Conservation (phyloP, 2,797 vertebrate genomes). For the Cossypha polioptera region DNA sequence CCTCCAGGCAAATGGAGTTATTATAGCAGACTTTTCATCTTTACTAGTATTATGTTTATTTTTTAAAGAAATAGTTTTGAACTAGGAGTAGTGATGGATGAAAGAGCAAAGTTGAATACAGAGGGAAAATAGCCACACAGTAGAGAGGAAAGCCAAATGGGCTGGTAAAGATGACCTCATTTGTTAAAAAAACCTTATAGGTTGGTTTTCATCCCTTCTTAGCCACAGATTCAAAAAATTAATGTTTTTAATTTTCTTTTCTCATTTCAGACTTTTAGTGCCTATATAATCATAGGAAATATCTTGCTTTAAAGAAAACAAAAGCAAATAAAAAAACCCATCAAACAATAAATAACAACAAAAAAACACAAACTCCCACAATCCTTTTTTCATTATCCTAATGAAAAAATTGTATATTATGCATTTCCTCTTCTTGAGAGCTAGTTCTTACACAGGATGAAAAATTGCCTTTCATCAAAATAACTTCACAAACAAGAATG, state of each 20-base stretch:
- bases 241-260: slow-evolving; percentile 55
- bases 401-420: not conserved
- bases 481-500: not conserved
- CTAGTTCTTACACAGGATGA: not conserved
- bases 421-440: not conserved
- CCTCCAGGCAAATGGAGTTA: not conserved
- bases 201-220: not conserved
- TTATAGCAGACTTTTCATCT: not conserved
- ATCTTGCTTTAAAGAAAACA: not conserved
- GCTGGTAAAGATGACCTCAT: not conserved
- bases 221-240: not conserved
- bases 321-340: too few species aligned
- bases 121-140: not conserved
- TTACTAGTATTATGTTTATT: not conserved
- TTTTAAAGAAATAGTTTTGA: slow-evolving; percentile 31
- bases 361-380: not conserved
- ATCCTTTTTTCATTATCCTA: not conserved
- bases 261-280: not conserved
- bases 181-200: not conserved
- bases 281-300: not conserved
- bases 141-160: not conserved
- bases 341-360: not conserved
- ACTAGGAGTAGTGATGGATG: not conserved
- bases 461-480: not conserved
- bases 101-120: not conserved